Conservation (phyloP, 1,140 invertebrate species). For the Plectrocnemia conspersa region DNA sequence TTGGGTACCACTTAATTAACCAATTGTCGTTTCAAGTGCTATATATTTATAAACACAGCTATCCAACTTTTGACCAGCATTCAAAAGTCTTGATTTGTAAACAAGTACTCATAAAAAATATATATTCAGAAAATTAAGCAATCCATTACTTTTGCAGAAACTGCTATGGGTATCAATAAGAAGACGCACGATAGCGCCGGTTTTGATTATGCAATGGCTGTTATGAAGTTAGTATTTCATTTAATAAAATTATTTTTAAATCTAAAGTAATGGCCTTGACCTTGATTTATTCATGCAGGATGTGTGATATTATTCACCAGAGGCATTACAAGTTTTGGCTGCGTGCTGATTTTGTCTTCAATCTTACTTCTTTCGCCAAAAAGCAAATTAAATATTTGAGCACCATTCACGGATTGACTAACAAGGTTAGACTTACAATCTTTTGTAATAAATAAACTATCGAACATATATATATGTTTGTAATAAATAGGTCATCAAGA, state of each 20-base stretch:
- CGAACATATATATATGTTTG: conserved; percentile 6
- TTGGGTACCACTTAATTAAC: too few species aligned
- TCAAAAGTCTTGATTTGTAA: too few species aligned
- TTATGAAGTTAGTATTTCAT: conserved; percentile 57
- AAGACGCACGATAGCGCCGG: conserved; percentile 59
- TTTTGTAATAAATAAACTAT: conserved; percentile 5
- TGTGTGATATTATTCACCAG: conserved; percentile 68
- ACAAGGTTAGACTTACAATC: conserved; percentile 41
- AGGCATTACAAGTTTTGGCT: conserved; percentile 60
- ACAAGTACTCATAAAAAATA: too few species aligned
- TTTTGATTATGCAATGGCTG: conserved; percentile 67
- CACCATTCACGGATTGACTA: conserved; percentile 61
- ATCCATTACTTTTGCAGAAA: conserved; percentile 51
- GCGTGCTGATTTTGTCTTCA: conserved; percentile 57
- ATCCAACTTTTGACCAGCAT: too few species aligned
- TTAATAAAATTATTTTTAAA: conserved; percentile 7
- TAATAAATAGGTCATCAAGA: conserved; percentile 53
- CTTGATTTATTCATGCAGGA: conserved; percentile 45
- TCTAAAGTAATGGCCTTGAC: conserved; percentile 2
- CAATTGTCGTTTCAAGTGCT: too few species aligned
- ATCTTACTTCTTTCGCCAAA: conserved; percentile 54
- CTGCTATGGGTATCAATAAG: conserved; percentile 66
- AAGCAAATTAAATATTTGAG: conserved; percentile 57
- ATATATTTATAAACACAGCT: too few species aligned
- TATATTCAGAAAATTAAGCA: conserved; percentile 3